Base-by-base conservation (phyloP, 2,797 vertebrate genomes). In the Amniataba percoides region DNA sequence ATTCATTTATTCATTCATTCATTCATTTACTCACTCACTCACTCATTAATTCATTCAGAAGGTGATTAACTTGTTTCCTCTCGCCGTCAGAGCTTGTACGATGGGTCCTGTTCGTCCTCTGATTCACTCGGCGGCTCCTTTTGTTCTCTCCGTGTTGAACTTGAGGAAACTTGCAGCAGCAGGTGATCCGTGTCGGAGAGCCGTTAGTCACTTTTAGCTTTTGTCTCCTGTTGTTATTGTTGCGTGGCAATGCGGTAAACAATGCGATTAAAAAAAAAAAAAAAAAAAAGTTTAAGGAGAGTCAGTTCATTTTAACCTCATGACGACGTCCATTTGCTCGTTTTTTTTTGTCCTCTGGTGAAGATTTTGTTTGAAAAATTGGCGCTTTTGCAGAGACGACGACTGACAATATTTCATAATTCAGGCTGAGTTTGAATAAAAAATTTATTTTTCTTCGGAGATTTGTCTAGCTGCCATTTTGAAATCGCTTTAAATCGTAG, bases 201-300 rank as follows among this genome's bases (percentile, higher is more conserved):
- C 18, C 6, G 59, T 57, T 19, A n/a, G 15, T 66, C 36, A 52
- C 3, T 16, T 11, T 52, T 51, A 18, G 14, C 2, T 15, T 49
- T 58, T 71, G 14, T 27, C 36, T 52, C 0, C 8, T 66, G 19
- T 43, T 43, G 25, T 31, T 15, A 7, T 27, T 31, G 49, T 51
- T 77, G 61, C 53, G 3, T 9, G 39, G 53, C 52, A 52, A 45
- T 55, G 43, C 27, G 31, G 11, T 21, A 52, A 69, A 74, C 36
- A 48, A 27, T 27, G 11, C 52, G 11, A 6, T 49, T 6, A 21
- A 36, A 27, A 18, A 43, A 71, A 31, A 52, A 18, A 27, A 18
- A 43, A 71, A 31, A 43, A 18, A 13, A 5, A 3, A 2, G 34
- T 42, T 59, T 71, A 27, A 27, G 27, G 27, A 27, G 23, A 52